Evolutionary conservation across 2,888 invertebrate species (phyloP).

Genomic region (Eupithecia insigniata): DNA sequence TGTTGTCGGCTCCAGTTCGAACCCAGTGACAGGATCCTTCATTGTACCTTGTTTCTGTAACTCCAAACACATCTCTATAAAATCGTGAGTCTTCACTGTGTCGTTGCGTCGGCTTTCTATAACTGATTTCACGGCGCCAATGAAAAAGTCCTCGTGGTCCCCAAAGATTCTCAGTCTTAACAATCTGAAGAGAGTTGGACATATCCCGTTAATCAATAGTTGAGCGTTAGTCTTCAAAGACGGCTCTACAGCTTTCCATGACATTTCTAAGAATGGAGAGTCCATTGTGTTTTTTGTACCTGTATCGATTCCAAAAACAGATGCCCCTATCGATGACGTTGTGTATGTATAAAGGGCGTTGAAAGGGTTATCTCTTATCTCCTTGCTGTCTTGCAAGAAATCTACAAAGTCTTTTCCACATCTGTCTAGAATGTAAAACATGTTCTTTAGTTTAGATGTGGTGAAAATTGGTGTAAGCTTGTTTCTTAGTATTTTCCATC

Average conservation of each 20-base stretch:
- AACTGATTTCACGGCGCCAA: constrained; percentile 62
- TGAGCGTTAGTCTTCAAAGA: constrained; percentile 47
- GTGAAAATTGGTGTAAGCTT: constrained; percentile 73
- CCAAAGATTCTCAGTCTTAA: constrained; percentile 60
- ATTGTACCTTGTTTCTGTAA: constrained; percentile 63
- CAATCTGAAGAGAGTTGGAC: constrained; percentile 54
- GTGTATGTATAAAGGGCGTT: constrained; percentile 62
- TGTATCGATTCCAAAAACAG: constrained; percentile 74
- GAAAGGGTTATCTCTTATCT: constrained; percentile 54
- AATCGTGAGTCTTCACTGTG: constrained; percentile 56
- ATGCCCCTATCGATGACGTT: constrained; percentile 65
- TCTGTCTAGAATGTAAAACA: constrained; percentile 67
- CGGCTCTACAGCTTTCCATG: constrained; percentile 54
- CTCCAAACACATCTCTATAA: constrained; percentile 65
- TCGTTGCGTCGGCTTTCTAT: constrained; percentile 53
- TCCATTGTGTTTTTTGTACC: constrained; percentile 63
- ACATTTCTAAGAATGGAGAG: constrained; percentile 65
- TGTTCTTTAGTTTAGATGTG: constrained; percentile 66
- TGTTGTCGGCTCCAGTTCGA: constrained; percentile 59
- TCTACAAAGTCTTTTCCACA: constrained; percentile 63
- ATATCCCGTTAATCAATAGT: constrained; percentile 48
- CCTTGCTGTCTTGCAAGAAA: constrained; percentile 51
- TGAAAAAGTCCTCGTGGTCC: constrained; percentile 63
- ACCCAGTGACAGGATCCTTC: constrained; percentile 58
- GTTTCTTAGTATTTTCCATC: constrained; percentile 70